Conservation (phyloP, 1,140 invertebrate species). For the Pseudomyrmex dendroicus region DNA sequence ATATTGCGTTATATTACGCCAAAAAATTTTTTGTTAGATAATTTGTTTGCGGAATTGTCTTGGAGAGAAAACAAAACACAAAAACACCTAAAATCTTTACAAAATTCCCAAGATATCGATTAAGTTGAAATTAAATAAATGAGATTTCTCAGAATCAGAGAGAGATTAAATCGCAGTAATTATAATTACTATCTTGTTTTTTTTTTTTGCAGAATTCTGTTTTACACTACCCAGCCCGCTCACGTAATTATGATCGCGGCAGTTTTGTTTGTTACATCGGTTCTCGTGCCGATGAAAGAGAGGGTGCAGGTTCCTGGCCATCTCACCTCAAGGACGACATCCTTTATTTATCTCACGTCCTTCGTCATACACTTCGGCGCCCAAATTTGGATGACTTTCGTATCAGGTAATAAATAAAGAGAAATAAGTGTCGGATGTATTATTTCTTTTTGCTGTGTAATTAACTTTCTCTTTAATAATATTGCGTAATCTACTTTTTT, state of each 20-base stretch:
- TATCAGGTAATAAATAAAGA: conserved; percentile 88
- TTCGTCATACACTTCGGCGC: conserved; percentile 92
- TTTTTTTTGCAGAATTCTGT: conserved; percentile 87
- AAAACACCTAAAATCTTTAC: no score
- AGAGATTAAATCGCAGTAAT: neutral
- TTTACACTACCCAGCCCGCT: conserved; percentile 90
- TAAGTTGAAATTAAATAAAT: no score
- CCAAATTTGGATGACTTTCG: conserved; percentile 95
- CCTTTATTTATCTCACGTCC: conserved; percentile 89
- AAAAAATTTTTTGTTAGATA: no score
- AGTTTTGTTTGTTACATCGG: conserved; percentile 87
- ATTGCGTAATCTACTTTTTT: neutral
- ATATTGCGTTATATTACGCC: no score
- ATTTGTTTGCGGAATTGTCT: no score
- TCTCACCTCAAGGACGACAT: conserved; percentile 82
- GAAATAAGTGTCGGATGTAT: neutral
- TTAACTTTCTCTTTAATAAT: conserved; percentile 43
- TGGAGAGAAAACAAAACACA: no score
- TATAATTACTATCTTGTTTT: neutral
- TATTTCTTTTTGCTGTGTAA: neutral
- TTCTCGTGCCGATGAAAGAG: conserved; percentile 85
- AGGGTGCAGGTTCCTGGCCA: conserved; percentile 78
- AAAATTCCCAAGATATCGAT: neutral
- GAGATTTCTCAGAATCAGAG: neutral
- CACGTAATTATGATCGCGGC: conserved; percentile 89